Conservation (phyloP, 2,888 invertebrate genomes). For the Tinea semifulvella region DNA sequence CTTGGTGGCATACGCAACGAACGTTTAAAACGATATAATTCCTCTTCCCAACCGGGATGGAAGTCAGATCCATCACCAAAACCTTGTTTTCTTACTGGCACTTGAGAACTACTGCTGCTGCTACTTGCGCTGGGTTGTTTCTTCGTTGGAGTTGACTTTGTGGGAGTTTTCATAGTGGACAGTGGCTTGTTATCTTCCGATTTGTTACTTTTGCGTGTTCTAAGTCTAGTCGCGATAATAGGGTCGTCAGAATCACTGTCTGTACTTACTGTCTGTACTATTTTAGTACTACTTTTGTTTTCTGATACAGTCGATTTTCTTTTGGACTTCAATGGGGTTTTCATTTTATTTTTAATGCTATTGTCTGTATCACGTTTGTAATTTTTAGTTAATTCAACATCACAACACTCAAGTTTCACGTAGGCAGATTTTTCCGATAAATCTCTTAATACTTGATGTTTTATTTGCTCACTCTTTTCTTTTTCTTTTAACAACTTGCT, state of each 20-base stretch:
- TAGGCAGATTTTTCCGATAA: slow-evolving; percentile 57
- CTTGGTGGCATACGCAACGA: slow-evolving; percentile 83
- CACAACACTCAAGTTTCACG: slow-evolving; percentile 58
- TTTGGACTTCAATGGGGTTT: slow-evolving; percentile 40
- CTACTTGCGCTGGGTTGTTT: slow-evolving; percentile 42
- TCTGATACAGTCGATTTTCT: slow-evolving; percentile 36
- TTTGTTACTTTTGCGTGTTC: slow-evolving; percentile 57
- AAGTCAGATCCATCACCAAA: slow-evolving; percentile 78
- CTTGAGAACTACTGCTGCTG: slow-evolving; percentile 33
- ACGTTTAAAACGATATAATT: slow-evolving; percentile 82
- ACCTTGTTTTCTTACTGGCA: slow-evolving; percentile 59
- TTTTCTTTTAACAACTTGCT: slow-evolving; percentile 53
- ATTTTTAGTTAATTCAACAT: slow-evolving; percentile 46
- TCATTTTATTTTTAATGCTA: slow-evolving; percentile 39
- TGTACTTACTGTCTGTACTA: slow-evolving; percentile 35
- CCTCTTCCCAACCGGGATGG: slow-evolving; percentile 84
- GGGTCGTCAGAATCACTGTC: slow-evolving; percentile 51
- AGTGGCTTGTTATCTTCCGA: slow-evolving; percentile 42
- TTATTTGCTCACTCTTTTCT: slow-evolving; percentile 41
- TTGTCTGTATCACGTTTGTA: slow-evolving; percentile 26
- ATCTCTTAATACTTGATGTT: slow-evolving; percentile 48
- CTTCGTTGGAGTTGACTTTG: slow-evolving; percentile 41
- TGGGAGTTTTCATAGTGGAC: slow-evolving; percentile 33
- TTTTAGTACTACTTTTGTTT: slow-evolving; percentile 39
- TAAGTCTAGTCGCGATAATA: slow-evolving; percentile 49